Conservation (phyloP, 2,888 invertebrate genomes). For the Ophion obscuratus region DNA sequence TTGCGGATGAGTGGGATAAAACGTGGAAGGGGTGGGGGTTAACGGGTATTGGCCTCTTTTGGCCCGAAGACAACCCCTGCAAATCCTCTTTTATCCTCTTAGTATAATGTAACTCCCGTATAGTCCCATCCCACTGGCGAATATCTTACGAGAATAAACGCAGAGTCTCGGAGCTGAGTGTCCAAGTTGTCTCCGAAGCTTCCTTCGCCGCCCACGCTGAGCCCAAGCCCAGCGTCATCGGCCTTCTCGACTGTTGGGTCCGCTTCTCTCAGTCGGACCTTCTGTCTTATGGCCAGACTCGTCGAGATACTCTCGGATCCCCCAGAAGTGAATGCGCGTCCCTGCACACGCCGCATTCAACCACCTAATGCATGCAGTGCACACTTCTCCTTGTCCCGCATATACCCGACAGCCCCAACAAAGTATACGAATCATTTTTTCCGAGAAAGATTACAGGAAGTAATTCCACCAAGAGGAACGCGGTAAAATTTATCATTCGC, state of each 20-base stretch:
- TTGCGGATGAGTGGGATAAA: constrained; percentile 13
- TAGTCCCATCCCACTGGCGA: constrained; percentile 70
- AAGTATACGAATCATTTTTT: constrained; percentile 63
- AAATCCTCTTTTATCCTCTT: constrained; percentile 76
- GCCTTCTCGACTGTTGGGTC: constrained; percentile 43
- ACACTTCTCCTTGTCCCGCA: constrained; percentile 35
- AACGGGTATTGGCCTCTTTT: constrained; percentile 77
- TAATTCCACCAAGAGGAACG: constrained; percentile 67
- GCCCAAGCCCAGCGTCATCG: constrained; percentile 55
- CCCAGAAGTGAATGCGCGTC: constrained; percentile 48
- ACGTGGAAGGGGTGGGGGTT: constrained; percentile 35
- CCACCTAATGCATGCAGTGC: constrained; percentile 50
- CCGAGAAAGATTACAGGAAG: constrained; percentile 68
- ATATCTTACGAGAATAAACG: constrained; percentile 73
- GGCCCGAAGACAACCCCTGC: constrained; percentile 77
- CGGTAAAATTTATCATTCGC: constrained; percentile 68
- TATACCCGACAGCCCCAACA: constrained; percentile 45
- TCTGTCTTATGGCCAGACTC: constrained; percentile 19
- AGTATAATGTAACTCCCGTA: constrained; percentile 72
- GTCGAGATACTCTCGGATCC: constrained; percentile 3
- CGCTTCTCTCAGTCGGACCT: constrained; percentile 28
- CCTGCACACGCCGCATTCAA: constrained; percentile 45
- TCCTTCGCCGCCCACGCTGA: constrained; percentile 41
- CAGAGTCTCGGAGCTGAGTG: constrained; percentile 73
- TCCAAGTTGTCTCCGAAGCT: constrained; percentile 68